These are phyloP conservation scores for Bombus cullumanus DNA, from an alignment of 1,140 invertebrate genomes.

Conservation along the genomic window DNA sequence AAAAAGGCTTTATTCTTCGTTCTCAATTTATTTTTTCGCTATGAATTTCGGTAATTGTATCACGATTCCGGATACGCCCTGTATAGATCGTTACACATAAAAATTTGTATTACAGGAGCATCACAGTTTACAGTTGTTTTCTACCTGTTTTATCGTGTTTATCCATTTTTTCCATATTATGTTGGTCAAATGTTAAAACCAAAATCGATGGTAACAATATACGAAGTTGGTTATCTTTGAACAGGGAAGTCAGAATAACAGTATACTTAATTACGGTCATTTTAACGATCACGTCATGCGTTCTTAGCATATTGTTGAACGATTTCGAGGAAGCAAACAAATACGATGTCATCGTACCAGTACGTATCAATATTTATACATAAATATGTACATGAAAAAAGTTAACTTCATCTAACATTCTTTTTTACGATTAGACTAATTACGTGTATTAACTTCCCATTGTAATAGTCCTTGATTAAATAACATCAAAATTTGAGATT, in stretches of 20 bases:
- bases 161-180: constrained; percentile 71
- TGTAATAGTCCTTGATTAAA: too few relatives aligned
- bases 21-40: too few relatives aligned
- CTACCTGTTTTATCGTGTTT: constrained; percentile 71
- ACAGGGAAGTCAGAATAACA: constrained; percentile 71
- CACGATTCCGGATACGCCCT: neutral
- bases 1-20: too few relatives aligned
- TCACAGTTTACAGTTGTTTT: constrained; percentile 76
- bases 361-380: constrained; percentile 35
- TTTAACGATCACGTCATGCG: constrained; percentile 71
- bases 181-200: constrained; percentile 70
- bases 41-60: too few relatives aligned
- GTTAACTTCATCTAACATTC: too few relatives aligned
- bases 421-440: too few relatives aligned
- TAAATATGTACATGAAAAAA: too few relatives aligned
- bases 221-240: constrained; percentile 45
- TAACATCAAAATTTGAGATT: too few relatives aligned
- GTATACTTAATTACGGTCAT: constrained; percentile 77
- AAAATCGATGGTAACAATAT: constrained; percentile 14
- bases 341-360: constrained; percentile 39
- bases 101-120: constrained; percentile 66
- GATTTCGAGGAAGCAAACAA: constrained; percentile 63
- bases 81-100: neutral
- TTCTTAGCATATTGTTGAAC: constrained; percentile 70
- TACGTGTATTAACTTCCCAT: too few relatives aligned